Conservation (phyloP, 2,797 vertebrate genomes). For the Mus spretus region DNA sequence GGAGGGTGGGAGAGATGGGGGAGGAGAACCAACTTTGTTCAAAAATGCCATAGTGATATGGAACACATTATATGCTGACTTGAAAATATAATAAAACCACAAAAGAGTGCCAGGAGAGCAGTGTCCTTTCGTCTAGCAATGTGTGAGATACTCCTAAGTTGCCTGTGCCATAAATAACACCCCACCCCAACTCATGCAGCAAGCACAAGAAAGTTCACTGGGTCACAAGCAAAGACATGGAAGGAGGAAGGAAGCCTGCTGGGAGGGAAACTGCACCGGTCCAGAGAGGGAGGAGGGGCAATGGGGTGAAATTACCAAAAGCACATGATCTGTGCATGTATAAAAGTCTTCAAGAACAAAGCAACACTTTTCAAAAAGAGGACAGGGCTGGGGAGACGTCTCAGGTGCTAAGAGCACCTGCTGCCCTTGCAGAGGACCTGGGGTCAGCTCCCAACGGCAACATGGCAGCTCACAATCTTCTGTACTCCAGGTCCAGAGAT, state of each 20-base stretch:
- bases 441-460: background rate
- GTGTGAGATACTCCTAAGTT: background rate
- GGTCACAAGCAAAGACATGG: background rate
- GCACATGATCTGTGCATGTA: background rate
- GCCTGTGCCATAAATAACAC: background rate
- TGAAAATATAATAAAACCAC: background rate
- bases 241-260: background rate
- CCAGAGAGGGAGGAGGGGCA: no score
- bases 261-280: background rate
- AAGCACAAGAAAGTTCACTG: background rate
- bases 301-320: background rate
- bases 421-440: background rate
- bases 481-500: background rate
- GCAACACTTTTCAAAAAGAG: background rate
- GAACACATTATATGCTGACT: background rate
- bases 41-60: background rate
- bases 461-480: background rate
- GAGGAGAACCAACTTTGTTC: no score
- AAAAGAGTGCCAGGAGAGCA: background rate
- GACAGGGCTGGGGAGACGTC: background rate
- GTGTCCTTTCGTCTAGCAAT: background rate
- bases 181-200: background rate
- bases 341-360: background rate
- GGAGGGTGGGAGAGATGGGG: no score
- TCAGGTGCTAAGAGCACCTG: background rate